Evolutionary conservation across 1,140 invertebrate genomes (phyloP), one percentile per base, ranked within the genome.

Genomic region (Amyelois transitella): DNA sequence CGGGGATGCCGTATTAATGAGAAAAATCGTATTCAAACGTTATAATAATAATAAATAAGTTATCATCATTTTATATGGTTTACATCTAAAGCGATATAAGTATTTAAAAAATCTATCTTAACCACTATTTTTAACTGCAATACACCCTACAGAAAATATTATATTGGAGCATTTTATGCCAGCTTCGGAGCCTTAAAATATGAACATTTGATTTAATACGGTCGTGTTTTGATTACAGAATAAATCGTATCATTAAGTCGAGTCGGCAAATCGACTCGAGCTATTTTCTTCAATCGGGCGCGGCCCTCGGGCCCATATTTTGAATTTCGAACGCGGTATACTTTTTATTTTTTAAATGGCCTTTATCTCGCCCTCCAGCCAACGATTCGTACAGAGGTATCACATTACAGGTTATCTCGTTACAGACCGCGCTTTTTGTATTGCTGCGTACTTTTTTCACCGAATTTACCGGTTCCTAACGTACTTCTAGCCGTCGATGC

Each of bases 351-450:
- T 76, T 75, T 77, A 75, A 79, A 73, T 62, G 69, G 69, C 70
- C 64, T 83, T 83, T 80, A 80, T 81, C 69, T 78, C 64, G 66
- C 74, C 74, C 72, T 80, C 75, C 71, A 63, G 63, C 62, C 67
- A 66, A 61, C 60, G 55, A 60, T 71, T 69, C 69, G 72, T 75
- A 72, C 69, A 72, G 60, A 58, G 63, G 61, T 66, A 77, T 77
- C 72, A 66, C 68, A 69, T 77, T 77, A 75, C 75, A 67, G 62
- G 65, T 73, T 75, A 79, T 77, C 67, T 77, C 64, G 72, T 77
- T 77, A 71, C 72, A 63, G 60, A 38, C 38, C 52, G 58, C 22
- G 55, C 53, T 67, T 67, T 67, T 67, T 67, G 58, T 72, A 69
- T 64, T 71, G 58, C 55, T 64, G 59, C 53, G 60, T 68, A 62